phyloP scores from a whole-genome alignment of 2,797 vertebrate species.

The Cossypha niveicapilla region DNA sequence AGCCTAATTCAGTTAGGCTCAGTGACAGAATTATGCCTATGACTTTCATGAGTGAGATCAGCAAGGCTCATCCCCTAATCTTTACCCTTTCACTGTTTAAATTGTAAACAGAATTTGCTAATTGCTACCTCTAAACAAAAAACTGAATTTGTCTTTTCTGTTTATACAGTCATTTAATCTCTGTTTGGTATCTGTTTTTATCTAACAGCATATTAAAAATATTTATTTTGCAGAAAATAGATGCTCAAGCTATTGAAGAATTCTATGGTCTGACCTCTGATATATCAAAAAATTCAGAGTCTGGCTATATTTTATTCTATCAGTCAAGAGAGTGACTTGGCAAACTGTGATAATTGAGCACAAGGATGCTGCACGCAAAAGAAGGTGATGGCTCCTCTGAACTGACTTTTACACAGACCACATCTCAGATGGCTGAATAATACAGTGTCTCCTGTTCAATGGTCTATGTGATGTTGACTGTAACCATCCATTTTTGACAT shows the following conservation, averaged over 20 bases:
- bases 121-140: background rate
- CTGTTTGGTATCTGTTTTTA: background rate
- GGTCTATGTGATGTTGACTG: slow-evolving; percentile 14
- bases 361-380: background rate
- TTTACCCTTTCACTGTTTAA: background rate
- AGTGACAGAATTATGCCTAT: background rate
- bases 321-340: slow-evolving; percentile 94
- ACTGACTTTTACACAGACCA: slow-evolving; percentile 16
- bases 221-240: slow-evolving; percentile 87
- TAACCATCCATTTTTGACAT: slow-evolving; percentile 8
- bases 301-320: slow-evolving; percentile 99
- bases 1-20: background rate
- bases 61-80: background rate
- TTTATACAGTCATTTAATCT: background rate
- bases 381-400: background rate
- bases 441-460: background rate
- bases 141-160: background rate
- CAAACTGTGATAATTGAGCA: background rate
- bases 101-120: background rate
- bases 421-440: background rate
- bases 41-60: background rate
- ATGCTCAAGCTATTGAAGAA: slow-evolving; percentile 98
- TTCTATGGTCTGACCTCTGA: slow-evolving; percentile 98
- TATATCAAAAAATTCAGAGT: slow-evolving; percentile 99
- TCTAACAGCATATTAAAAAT: background rate